Evolutionary conservation across 2,888 invertebrate genomes (phyloP).

Genomic region (Invenusta paracnida): DNA sequence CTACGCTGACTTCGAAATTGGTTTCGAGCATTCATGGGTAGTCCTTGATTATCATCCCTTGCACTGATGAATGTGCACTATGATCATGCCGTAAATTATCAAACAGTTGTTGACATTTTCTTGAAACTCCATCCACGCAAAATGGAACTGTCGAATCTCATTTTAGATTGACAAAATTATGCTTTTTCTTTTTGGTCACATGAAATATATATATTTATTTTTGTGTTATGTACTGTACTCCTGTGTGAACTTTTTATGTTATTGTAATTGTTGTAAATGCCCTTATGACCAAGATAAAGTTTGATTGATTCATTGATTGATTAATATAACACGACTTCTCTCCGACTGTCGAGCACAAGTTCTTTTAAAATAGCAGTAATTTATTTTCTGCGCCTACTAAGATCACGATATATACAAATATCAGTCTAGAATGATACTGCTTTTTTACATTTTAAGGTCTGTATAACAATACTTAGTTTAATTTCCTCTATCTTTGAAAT

Average conservation of each 20-base stretch:
- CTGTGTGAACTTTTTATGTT: neutral
- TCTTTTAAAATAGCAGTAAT: too few relatives aligned
- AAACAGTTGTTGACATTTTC: too few relatives aligned
- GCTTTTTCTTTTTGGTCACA: neutral
- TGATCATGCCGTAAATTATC: neutral
- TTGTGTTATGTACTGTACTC: neutral
- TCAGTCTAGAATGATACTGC: neutral
- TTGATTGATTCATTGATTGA: neutral
- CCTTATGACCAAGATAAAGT: neutral
- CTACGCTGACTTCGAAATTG: neutral
- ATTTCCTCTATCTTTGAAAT: neutral
- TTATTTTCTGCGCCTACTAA: too few relatives aligned
- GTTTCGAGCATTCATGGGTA: neutral
- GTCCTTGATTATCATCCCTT: neutral
- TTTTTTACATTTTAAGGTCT: neutral
- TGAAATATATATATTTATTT: neutral
- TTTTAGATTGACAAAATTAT: neutral
- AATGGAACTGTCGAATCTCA: neutral
- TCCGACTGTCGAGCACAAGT: too few relatives aligned
- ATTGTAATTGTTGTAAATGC: neutral
- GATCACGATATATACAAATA: neutral
- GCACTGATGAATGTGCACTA: neutral
- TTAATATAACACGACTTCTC: too few relatives aligned
- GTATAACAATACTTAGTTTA: neutral
- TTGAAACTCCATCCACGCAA: neutral